phyloP scores from a whole-genome alignment of 2,113 vertebrate genomes.

The Dicentrarchus labrax region DNA sequence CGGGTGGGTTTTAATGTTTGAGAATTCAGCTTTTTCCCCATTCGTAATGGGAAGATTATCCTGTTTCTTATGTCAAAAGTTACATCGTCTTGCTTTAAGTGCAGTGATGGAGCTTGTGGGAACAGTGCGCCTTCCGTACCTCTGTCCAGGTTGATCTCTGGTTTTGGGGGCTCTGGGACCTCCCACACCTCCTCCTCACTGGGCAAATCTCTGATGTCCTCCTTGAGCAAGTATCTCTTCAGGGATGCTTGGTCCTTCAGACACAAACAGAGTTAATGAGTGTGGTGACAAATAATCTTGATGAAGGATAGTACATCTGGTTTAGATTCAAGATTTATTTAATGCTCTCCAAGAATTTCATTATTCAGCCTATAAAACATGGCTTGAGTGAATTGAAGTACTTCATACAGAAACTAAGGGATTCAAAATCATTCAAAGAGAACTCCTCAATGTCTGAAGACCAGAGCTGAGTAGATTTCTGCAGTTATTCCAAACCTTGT shows the following conservation, averaged over 20 bases:
- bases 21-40: neutral
- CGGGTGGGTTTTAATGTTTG: no score
- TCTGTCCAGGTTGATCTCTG: constrained; percentile 58
- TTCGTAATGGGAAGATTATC: neutral
- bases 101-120: neutral
- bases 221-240: constrained; percentile 72
- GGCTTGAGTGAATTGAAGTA: neutral
- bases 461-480: neutral
- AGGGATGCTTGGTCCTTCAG: constrained; percentile 72
- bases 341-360: neutral
- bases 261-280: neutral
- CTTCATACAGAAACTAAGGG: neutral
- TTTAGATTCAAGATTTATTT: neutral
- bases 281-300: neutral
- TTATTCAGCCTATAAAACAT: neutral
- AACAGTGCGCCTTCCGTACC: constrained; percentile 31
- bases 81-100: neutral
- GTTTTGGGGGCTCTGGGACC: constrained; percentile 77
- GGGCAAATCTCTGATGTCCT: constrained; percentile 80
- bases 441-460: neutral
- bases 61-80: neutral
- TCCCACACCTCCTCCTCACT: constrained; percentile 81
- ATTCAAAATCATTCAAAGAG: neutral
- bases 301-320: neutral
- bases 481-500: neutral